A percentile compares a stretch with the other conserved stretches of the same genome.
These are phyloP conservation scores for Galaxias olidus DNA, from an alignment of 2,797 vertebrate genomes.

Conservation along the genomic window DNA sequence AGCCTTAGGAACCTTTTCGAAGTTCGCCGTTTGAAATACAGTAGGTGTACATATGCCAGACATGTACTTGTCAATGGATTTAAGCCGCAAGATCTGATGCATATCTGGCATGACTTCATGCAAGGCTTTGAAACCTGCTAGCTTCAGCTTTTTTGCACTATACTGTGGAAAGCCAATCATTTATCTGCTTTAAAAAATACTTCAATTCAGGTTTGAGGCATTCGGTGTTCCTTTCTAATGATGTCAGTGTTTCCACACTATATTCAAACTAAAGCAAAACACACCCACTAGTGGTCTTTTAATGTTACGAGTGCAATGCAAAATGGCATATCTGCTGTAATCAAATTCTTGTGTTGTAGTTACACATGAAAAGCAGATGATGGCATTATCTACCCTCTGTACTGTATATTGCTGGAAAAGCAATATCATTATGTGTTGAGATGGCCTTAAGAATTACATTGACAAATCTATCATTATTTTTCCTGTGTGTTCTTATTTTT, in stretches of 20 bases:
- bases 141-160: slow-evolving; percentile 16
- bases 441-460: neutral
- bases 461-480: neutral
- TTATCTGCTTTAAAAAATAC: neutral
- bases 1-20: slow-evolving; percentile 72
- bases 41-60: slow-evolving; percentile 63
- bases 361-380: slow-evolving; percentile 30
- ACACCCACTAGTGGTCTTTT: neutral
- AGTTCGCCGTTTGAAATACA: slow-evolving; percentile 58
- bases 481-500: neutral
- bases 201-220: too few relatives aligned
- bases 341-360: slow-evolving; percentile 23
- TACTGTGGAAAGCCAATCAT: neutral
- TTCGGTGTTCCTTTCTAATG: too few relatives aligned
- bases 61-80: slow-evolving; percentile 65
- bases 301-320: neutral
- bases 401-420: neutral
- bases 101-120: slow-evolving; percentile 71
- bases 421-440: too few relatives aligned
- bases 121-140: slow-evolving; percentile 53
- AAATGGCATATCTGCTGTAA: neutral
- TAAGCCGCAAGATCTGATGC: slow-evolving; percentile 49
- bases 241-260: too few relatives aligned
- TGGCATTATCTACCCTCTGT: slow-evolving; percentile 27
- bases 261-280: too few relatives aligned